phyloP scores from a whole-genome alignment of 2,797 vertebrate genomes.

The Hydrocynus forskahlii region DNA sequence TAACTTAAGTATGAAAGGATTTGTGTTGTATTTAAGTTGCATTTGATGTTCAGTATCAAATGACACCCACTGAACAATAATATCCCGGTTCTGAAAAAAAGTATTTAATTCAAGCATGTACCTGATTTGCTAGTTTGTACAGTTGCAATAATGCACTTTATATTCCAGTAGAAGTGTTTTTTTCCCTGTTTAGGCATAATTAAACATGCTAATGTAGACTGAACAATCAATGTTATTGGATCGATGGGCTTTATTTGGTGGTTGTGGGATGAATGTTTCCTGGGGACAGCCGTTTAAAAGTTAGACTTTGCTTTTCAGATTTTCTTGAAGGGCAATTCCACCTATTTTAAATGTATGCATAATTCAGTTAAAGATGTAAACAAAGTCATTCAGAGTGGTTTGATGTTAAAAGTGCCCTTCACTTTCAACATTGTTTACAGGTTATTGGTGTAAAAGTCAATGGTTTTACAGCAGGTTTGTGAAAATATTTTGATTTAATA shows the following conservation, averaged over 20 bases:
- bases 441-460: no score
- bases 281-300: not conserved
- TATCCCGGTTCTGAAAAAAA: not conserved
- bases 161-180: not conserved
- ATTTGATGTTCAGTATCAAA: not conserved
- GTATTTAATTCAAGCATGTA: conserved; percentile 9
- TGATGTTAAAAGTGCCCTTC: no score
- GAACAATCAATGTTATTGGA: not conserved
- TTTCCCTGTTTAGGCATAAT: not conserved
- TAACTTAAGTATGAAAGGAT: no score
- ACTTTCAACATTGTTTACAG: no score
- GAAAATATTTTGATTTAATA: no score
- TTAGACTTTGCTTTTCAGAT: not conserved
- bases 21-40: no score
- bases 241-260: conserved; percentile 39
- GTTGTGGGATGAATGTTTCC: not conserved
- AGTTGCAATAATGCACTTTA: conserved; percentile 13
- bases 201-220: conserved; percentile 6
- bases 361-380: no score
- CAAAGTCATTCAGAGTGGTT: no score
- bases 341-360: not conserved
- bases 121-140: not conserved
- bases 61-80: conserved; percentile 1
- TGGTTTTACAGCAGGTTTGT: no score
- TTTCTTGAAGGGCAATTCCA: not conserved